Base-by-base conservation (phyloP, 2,888 invertebrate genomes). In the Disparrhopalites patrizii region DNA sequence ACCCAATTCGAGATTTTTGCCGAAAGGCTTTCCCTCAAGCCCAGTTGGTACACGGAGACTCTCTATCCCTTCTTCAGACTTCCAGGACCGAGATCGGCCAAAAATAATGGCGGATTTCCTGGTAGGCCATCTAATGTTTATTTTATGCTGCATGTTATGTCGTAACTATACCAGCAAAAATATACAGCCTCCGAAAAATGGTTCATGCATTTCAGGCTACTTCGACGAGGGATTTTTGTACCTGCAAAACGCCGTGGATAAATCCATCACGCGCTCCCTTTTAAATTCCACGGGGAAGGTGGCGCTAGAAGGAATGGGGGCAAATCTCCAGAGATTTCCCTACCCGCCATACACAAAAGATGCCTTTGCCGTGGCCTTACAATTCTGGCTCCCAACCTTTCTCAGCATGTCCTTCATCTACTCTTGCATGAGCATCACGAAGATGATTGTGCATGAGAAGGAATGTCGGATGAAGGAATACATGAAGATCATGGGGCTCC, bases 401-500 rank as follows among this genome's bases (percentile, higher is more conserved):
- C 52, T 67, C 20, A 62, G 65, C 64, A 23, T 68, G 23, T 57
- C 65, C 25, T 93, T 90, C 77, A 86, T 89, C 60, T 90, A 91
- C 78, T 86, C 88, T 0, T 87, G 87, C 62, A 85, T 90, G 23
- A 90, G 88, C 76, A 88, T 88, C 30, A 87, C 88, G 1, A 87
- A 88, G 79, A 85, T 84, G 52, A 82, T 90, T 30, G 86, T 88
- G 0, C 81, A 85, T 40, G 90, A 91, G 78, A 91, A 90, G 77
- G 90, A 91, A 78, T 82, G 84, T 67, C 86, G 87, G 76, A 78
- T 90, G 10, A 90, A 89, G 88, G 93, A 93, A 83, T 86, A 91
- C 0, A 89, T 93, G 90, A 91, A 91, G 82, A 90, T 93, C 80
- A 92, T 93, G 88, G 94, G 94, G 1, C 80, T 94, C 31, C 84